Conservation (phyloP, 30 jellyfish, hydroid and myxozoan genomes). For the Phacellophora camtschatica region DNA sequence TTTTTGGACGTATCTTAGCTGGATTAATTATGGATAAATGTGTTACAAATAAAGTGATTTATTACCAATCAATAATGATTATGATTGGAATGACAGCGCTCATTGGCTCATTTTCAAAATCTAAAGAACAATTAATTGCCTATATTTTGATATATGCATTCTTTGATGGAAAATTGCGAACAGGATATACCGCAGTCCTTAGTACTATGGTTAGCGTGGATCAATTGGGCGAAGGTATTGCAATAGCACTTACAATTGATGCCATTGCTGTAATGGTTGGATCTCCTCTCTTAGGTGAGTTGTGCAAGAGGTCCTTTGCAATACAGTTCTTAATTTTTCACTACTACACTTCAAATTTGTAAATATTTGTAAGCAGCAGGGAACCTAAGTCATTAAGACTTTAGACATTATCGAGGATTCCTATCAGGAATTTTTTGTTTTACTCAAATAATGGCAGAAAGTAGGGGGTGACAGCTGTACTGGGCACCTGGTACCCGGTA, state of each 20-base stretch:
- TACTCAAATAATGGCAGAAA: too few relatives aligned
- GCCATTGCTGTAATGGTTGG: constrained; percentile 39
- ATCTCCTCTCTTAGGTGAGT: constrained; percentile 53
- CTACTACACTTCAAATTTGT: too few relatives aligned
- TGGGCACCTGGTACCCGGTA: too few relatives aligned
- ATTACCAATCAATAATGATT: constrained; percentile 1
- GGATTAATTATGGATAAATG: constrained; percentile 44
- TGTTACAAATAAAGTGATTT: background rate
- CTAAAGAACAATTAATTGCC: constrained; percentile 25
- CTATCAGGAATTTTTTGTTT: too few relatives aligned
- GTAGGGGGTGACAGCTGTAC: too few relatives aligned
- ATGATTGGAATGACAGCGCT: constrained; percentile 26
- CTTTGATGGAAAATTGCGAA: constrained; percentile 34
- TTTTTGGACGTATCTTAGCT: constrained; percentile 28
- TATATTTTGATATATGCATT: constrained; percentile 26
- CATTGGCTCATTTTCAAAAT: constrained; percentile 33
- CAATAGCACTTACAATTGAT: background rate
- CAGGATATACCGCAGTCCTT: background rate
- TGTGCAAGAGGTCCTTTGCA: too few relatives aligned
- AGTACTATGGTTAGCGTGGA: constrained; percentile 3
- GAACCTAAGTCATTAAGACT: too few relatives aligned
- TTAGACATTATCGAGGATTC: too few relatives aligned
- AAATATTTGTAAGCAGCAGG: too few relatives aligned
- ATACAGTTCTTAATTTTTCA: too few relatives aligned
- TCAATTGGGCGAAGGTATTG: constrained; percentile 1